These are phyloP conservation scores for Cheirogaleus medius DNA, from an alignment of 2,113 vertebrate genomes.

Conservation along the genomic window DNA sequence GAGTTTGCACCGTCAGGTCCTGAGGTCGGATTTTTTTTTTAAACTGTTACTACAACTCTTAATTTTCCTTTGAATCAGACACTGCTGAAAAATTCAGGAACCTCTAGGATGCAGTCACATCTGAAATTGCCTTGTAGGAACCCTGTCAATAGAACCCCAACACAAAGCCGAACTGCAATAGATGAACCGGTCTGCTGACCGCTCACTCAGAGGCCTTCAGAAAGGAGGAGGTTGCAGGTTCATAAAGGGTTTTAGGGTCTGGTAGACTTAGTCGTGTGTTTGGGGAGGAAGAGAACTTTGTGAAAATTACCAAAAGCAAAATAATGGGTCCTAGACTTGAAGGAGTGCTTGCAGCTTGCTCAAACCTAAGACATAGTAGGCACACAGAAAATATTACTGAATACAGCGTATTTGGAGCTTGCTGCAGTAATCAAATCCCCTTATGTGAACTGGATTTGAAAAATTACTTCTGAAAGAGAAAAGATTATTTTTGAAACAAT, in stretches of 20 bases:
- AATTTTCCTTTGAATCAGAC: neutral
- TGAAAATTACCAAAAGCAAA: neutral
- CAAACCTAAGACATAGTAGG: neutral
- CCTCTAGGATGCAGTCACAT: neutral
- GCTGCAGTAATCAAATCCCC: neutral
- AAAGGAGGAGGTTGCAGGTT: neutral
- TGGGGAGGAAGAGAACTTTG: neutral
- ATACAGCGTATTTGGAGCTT: neutral
- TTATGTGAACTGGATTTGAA: neutral
- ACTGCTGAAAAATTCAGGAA: neutral
- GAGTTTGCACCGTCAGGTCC: neutral
- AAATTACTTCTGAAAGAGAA: neutral
- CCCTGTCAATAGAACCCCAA: neutral
- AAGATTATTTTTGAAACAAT: neutral
- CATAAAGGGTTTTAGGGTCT: neutral
- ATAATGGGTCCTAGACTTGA: neutral
- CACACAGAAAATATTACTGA: neutral
- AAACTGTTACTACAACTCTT: neutral
- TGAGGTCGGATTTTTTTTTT: neutral
- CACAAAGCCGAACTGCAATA: neutral
- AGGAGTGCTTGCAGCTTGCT: neutral
- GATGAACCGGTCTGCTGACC: neutral
- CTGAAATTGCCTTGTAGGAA: neutral
- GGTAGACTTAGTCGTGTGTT: neutral
- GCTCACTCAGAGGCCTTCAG: neutral